Evolutionary conservation across 2,113 vertebrate genomes (phyloP).

Genomic region (Beaufortia kweichowensis): DNA sequence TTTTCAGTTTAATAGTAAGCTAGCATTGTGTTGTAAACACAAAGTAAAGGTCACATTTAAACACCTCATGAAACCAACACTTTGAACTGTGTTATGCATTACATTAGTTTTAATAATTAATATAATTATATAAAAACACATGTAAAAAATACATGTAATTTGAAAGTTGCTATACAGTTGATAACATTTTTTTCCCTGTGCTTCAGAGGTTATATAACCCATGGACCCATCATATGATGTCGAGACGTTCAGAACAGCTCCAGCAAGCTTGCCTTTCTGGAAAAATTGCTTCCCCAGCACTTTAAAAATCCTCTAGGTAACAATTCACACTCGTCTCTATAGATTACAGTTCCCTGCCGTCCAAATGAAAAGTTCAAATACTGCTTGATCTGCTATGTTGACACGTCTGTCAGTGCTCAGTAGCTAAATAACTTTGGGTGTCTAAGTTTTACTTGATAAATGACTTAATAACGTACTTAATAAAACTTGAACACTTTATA

Average conservation of each 20-base stretch:
- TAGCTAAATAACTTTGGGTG: background rate
- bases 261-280: slow-evolving; percentile 44
- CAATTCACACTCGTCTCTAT: slow-evolving; percentile 2
- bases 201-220: slow-evolving; percentile 73
- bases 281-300: slow-evolving; percentile 57
- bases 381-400: slow-evolving; percentile 4
- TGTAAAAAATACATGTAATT: no score
- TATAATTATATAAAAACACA: no score
- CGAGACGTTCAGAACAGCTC: slow-evolving; percentile 32
- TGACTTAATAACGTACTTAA: background rate
- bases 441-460: background rate
- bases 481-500: slow-evolving; percentile 23
- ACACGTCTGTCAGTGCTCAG: background rate
- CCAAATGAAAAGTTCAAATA: slow-evolving; percentile 48
- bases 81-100: no score
- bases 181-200: background rate
- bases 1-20: no score
- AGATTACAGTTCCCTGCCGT: slow-evolving; percentile 28
- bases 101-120: no score
- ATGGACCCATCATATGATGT: slow-evolving; percentile 10
- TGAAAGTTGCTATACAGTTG: background rate
- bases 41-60: no score
- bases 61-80: no score
- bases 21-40: no score
- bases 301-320: slow-evolving; percentile 57